Evolutionary conservation across 1,140 invertebrate species (phyloP).

Genomic region (Lordiphosa mommai): DNA sequence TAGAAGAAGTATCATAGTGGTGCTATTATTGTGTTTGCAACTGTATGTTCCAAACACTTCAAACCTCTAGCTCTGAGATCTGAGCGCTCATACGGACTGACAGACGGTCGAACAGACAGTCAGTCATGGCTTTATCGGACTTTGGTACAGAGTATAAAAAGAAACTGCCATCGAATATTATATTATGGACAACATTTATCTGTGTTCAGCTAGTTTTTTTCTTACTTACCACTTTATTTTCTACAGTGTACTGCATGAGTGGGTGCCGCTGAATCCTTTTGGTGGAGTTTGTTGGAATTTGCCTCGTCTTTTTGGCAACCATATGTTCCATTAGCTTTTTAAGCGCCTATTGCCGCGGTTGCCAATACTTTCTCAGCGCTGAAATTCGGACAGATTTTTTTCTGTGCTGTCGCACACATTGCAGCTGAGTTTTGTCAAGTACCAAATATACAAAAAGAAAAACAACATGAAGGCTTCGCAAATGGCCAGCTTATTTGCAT

Average conservation of each 20-base stretch:
- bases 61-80: too few relatives aligned
- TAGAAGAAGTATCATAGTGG: too few relatives aligned
- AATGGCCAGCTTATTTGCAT: conserved; percentile 42
- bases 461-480: conserved; percentile 13
- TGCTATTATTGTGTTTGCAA: too few relatives aligned
- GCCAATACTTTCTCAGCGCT: conserved; percentile 27
- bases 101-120: too few relatives aligned
- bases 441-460: conserved; percentile 10
- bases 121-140: too few relatives aligned
- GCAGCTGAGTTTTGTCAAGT: conserved; percentile 45
- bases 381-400: conserved; percentile 73
- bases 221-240: neutral
- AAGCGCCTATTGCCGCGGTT: conserved; percentile 63
- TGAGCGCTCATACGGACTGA: too few relatives aligned
- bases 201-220: too few relatives aligned
- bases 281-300: conserved; percentile 14
- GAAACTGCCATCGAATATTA: too few relatives aligned
- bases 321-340: conserved; percentile 73
- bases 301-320: conserved; percentile 20
- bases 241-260: conserved; percentile 1
- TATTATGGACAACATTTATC: too few relatives aligned
- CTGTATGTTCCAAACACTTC: too few relatives aligned
- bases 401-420: conserved; percentile 52
- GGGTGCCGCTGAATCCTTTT: conserved; percentile 6
- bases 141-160: too few relatives aligned